These are phyloP conservation scores for Napeogenes inachia DNA, from an alignment of 2,888 invertebrate species.

Conservation along the genomic window DNA sequence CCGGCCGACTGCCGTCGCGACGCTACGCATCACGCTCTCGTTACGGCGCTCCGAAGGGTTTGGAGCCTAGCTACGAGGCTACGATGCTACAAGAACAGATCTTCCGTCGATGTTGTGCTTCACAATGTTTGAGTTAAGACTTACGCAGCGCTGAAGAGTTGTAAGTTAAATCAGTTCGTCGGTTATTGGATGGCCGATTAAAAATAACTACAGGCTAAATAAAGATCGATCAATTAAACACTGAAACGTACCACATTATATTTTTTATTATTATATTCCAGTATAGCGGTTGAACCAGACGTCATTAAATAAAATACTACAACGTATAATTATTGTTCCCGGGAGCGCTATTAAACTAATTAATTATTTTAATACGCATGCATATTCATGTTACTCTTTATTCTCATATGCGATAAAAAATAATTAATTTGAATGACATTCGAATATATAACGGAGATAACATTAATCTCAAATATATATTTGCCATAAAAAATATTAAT, in stretches of 20 bases:
- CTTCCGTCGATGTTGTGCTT: too few relatives aligned
- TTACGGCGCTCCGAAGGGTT: slow-evolving; percentile 28
- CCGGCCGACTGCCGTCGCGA: slow-evolving; percentile 55
- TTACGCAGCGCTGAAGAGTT: not conserved
- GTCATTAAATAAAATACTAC: not conserved
- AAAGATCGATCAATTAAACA: not conserved
- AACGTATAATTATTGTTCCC: slow-evolving; percentile 1
- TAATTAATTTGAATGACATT: not conserved
- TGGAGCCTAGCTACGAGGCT: slow-evolving; percentile 7
- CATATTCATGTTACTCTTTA: not conserved
- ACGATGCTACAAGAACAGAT: not conserved
- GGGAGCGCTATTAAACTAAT: slow-evolving; percentile 5
- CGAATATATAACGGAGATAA: not conserved
- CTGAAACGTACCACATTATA: not conserved
- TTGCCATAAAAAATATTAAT: not conserved
- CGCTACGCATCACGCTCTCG: slow-evolving; percentile 36
- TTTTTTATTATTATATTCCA: not conserved
- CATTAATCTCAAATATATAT: too few relatives aligned
- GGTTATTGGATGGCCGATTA: not conserved
- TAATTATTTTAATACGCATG: slow-evolving; percentile 4
- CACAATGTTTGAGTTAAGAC: not conserved
- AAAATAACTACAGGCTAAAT: not conserved
- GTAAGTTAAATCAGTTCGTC: too few relatives aligned
- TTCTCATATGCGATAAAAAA: not conserved
- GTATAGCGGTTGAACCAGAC: not conserved